These are phyloP conservation scores for Sinelater perroti DNA, from an alignment of 2,888 invertebrate species.

Conservation along the genomic window DNA sequence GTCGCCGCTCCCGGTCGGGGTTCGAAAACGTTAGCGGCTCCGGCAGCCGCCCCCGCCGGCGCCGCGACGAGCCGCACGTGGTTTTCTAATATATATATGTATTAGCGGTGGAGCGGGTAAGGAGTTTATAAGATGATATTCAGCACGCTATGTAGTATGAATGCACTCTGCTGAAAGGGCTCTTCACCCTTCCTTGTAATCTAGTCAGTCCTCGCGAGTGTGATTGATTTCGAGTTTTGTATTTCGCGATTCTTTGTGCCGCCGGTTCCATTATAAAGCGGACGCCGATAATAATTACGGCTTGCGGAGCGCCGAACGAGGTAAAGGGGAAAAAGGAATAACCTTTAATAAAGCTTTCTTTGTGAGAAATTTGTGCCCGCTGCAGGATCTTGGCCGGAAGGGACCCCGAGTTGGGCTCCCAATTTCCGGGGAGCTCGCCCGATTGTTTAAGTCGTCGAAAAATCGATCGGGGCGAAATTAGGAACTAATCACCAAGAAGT, in stretches of 20 bases:
- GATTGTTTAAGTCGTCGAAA: no score
- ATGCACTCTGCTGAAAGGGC: conserved; percentile 41
- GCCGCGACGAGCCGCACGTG: conserved; percentile 33
- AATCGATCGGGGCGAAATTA: no score
- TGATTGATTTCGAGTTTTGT: conserved; percentile 38
- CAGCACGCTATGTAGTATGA: conserved; percentile 42
- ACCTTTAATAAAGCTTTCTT: conserved; percentile 4
- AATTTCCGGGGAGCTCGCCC: no score
- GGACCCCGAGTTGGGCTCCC: conserved; percentile 7
- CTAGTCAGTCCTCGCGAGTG: conserved; percentile 40
- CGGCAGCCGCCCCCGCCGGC: neutral
- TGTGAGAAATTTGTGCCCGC: conserved; percentile 15
- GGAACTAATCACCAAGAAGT: no score
- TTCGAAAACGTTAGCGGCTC: conserved; percentile 8
- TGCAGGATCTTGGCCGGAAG: no score
- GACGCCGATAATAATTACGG: conserved; percentile 21
- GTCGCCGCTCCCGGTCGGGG: conserved; percentile 1
- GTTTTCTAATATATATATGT: conserved; percentile 31
- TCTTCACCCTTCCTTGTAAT: conserved; percentile 42
- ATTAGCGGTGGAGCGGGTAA: conserved; percentile 28
- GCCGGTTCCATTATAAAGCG: conserved; percentile 17
- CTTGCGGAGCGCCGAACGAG: conserved; percentile 3
- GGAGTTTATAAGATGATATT: conserved; percentile 45
- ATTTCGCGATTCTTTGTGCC: conserved; percentile 30
- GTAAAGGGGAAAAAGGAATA: conserved; percentile 16